Base-by-base conservation (phyloP, 2,797 vertebrate species). In the Centropyge bicolor region DNA sequence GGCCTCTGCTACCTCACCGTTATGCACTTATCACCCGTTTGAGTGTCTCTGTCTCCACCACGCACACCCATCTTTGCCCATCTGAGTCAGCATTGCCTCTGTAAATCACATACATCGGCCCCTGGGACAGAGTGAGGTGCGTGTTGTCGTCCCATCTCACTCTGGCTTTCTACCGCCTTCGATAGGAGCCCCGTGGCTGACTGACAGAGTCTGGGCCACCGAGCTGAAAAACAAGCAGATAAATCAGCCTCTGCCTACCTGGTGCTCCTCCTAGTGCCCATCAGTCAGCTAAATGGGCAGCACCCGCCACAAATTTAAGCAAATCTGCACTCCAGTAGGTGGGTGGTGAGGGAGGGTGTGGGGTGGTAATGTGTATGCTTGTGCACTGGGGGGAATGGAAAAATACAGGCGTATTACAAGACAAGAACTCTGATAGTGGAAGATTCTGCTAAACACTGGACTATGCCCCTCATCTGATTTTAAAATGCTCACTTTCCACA, bases 201-300 rank as follows among this genome's bases (percentile, higher is more conserved):
- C 61, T 85, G 93, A 92, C 88, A 84, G 86, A 76, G 71, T 49
- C 73, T 41, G 72, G 76, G 70, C 80, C 74, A 84, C 77, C 74
- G 81, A 78, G 83, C 77, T 92, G 89, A 88, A 93, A 90, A 93
- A 91, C 87, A 90, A 86, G 86, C 83, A 69, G 80, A 92, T 94
- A 93, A 91, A 94, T 93, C 89, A 91, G 85, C 73, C 62, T 65
- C 66, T 73, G 85, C 59, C 84, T 69, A 60, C 85, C 65, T 55
- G 17, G 48, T 45, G 83, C 76, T 76, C 86, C 83, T 86, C 80
- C 76, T 36, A 61, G 82, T 2, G 2, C 48, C 79, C 84, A 93
- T 93, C 88, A 82, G 80, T 94, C 91, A 91, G 64, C 70, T 68
- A 82, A 86, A 92, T 86, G 85, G 86, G 82, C 88, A 70, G 88